These are phyloP conservation scores for Oceanodroma leucorhoa DNA, from an alignment of 2,797 vertebrate genomes.

Conservation along the genomic window DNA sequence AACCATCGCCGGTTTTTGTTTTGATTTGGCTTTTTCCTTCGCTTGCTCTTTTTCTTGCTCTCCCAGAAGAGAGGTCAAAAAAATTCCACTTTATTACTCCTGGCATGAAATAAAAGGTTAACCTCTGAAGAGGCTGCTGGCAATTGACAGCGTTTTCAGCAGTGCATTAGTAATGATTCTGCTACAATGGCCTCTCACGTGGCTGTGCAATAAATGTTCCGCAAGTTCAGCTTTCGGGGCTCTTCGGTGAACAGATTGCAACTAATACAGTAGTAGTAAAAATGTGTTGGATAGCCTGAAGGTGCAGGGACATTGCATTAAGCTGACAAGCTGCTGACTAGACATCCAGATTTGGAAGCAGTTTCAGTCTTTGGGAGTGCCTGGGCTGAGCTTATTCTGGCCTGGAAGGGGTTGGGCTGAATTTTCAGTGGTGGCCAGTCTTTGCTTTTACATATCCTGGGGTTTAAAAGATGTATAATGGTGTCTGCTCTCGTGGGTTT, in stretches of 20 bases:
- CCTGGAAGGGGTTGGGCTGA: background rate
- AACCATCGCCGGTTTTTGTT: background rate
- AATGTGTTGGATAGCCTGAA: background rate
- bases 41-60: background rate
- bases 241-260: slow-evolving; percentile 23
- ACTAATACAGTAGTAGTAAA: slow-evolving; percentile 8
- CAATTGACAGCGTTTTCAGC: slow-evolving; percentile 8
- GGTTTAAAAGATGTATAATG: background rate
- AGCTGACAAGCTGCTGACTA: slow-evolving; percentile 14
- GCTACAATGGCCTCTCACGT: background rate
- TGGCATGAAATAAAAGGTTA: slow-evolving; percentile 20
- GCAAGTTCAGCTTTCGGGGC: slow-evolving; percentile 8
- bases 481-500: background rate
- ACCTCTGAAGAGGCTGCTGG: background rate
- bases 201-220: slow-evolving; percentile 6
- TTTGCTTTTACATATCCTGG: background rate
- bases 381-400: slow-evolving; percentile 24
- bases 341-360: background rate
- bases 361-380: slow-evolving; percentile 12
- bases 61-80: background rate
- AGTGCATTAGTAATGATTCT: slow-evolving; percentile 8
- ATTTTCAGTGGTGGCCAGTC: background rate
- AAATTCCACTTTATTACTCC: background rate
- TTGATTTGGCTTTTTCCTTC: background rate
- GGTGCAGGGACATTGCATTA: slow-evolving; percentile 19